Base-by-base conservation (phyloP, 1,140 invertebrate species). In the silkworm (Bombyx mori) region DNA sequence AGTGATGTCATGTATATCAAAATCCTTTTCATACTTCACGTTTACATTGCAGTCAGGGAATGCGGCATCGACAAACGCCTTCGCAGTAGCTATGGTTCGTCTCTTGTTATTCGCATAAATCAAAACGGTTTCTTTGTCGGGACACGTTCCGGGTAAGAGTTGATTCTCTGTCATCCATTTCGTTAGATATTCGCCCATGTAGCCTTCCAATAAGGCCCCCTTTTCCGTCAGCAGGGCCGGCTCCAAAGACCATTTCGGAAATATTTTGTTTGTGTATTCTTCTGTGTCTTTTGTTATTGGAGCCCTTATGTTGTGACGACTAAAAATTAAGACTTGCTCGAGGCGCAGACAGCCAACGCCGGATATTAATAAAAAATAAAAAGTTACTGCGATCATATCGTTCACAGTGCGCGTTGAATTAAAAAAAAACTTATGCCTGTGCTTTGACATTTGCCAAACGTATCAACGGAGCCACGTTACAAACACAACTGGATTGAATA, bases 291-390 rank as follows among this genome's bases (percentile, higher is more conserved):
- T 26, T 4, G 65, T 63, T 26, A 82, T 67, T 44, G 82, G 82
- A 6, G 75, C 69, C 10, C 82, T 65, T 18, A 86, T 62, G 60
- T 84, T 83, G 69, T 86, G 82, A 26, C 82, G 67, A 44, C 79
- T 77, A 54, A 86, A 61, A 53, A 79, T 69, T 7, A 82, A 54
- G n/a, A 86, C 75, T 72, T 80, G 69, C 66, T 73, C 64, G 18
- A 86, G 61, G 52, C 68, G 65, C 7, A 71, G 66, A 51, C 26
- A 35, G 26, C 26, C 26, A 5, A 35, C 26, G 26, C 26, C 26
- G 26, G 26, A 35, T 35, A 35, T 1, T 35, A 35, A 35, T 3
- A 35, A 35, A 35, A 35, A 35, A 35, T 35, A 35, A 35, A 35
- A 35, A 35, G 1, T 35, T 35, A 2, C 26, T 5, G 0, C 26